phyloP scores from a whole-genome alignment of 2,888 invertebrate species.

The Desoria tigrina region DNA sequence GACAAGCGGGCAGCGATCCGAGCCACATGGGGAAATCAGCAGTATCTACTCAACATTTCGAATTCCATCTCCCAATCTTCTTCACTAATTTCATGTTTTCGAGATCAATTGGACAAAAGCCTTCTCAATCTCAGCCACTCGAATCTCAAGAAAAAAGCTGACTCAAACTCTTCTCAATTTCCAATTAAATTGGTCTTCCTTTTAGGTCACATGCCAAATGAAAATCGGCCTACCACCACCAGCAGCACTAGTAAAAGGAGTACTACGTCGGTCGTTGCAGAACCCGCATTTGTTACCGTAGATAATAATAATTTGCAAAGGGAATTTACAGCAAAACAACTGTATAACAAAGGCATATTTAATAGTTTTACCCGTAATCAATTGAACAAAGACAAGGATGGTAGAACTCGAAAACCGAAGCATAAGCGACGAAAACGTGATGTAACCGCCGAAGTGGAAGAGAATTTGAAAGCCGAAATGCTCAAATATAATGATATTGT shows the following conservation, averaged over 20 bases:
- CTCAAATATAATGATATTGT: conserved; percentile 72
- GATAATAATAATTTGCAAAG: no score
- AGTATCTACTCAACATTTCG: conserved; percentile 40
- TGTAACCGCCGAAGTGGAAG: background rate
- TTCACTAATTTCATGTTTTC: conserved; percentile 6
- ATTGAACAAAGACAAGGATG: conserved; percentile 9
- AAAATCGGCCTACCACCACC: background rate
- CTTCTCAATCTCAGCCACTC: background rate
- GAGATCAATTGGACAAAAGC: background rate
- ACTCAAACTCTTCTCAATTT: background rate
- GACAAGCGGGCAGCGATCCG: conserved; percentile 71
- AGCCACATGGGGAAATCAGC: conserved; percentile 73
- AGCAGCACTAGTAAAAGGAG: background rate
- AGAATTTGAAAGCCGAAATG: conserved; percentile 63
- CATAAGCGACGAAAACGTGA: background rate
- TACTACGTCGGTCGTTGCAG: no score
- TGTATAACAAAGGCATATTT: no score
- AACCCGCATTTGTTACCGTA: no score
- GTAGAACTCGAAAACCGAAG: background rate
- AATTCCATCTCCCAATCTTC: conserved; percentile 10
- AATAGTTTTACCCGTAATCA: background rate
- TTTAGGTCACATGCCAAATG: conserved; percentile 16
- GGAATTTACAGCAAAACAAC: no score
- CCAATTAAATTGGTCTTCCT: conserved; percentile 38
- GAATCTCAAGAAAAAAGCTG: background rate